Conservation (phyloP, 2,113 vertebrate species). For the Leiothrix lutea region DNA sequence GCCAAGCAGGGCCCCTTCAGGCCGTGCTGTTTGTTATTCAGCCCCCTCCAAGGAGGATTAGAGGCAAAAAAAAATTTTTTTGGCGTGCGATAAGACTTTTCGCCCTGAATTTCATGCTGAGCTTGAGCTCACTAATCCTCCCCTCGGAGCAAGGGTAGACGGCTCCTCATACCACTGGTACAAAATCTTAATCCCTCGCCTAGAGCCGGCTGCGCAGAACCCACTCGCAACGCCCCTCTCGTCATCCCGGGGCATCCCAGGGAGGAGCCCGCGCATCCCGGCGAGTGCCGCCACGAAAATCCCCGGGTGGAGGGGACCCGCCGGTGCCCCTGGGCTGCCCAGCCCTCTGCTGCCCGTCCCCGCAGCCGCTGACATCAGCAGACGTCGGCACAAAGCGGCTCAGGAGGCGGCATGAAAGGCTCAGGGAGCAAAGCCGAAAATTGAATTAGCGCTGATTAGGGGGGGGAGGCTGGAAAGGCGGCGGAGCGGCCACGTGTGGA, state of each 20-base stretch:
- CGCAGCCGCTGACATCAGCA: conserved; percentile 26
- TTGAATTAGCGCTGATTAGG: conserved; percentile 34
- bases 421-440: conserved; percentile 50
- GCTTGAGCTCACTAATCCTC: conserved; percentile 25
- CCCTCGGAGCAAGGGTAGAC: not conserved
- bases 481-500: not conserved
- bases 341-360: not conserved
- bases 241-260: fast-evolving
- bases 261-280: not conserved
- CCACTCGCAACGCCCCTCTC: fast-evolving
- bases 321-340: fast-evolving
- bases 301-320: not conserved
- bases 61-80: not conserved
- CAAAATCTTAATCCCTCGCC: not conserved
- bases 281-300: not conserved
- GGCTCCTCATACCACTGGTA: not conserved
- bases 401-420: conserved; percentile 9
- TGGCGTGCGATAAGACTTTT: not conserved
- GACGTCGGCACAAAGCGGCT: not conserved
- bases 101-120: conserved; percentile 10
- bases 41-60: not conserved
- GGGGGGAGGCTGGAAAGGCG: not conserved
- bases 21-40: not conserved
- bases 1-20: not conserved
- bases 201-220: fast-evolving